Conservation (phyloP, 2,888 invertebrate species). For the Conomelus anceps region DNA sequence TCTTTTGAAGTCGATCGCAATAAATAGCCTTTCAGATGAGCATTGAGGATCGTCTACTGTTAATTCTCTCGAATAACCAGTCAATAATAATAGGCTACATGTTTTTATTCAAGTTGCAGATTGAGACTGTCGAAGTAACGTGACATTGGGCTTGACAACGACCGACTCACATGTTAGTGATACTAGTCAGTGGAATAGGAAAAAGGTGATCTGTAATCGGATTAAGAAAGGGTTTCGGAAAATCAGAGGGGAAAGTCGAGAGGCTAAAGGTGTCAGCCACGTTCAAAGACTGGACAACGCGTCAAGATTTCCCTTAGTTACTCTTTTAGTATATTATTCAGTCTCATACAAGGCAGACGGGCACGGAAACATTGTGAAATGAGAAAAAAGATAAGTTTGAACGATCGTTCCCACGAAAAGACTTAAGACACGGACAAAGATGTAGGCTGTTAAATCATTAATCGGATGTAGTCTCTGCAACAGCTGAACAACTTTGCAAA, state of each 20-base stretch:
- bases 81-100: not conserved
- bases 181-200: not conserved
- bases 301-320: not conserved
- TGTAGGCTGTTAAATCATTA: not conserved
- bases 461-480: not conserved
- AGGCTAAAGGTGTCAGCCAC: not conserved
- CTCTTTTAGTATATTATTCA: not conserved
- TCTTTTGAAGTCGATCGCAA: not conserved
- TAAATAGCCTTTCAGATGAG: not conserved
- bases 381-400: not conserved
- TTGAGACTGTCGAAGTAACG: not conserved
- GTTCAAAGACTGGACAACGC: not conserved
- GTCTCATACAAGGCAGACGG: not conserved
- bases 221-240: not conserved
- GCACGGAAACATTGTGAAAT: not conserved
- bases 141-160: not conserved
- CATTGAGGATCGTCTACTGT: not conserved
- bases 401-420: not conserved
- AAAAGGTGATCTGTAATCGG: not conserved
- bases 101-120: not conserved
- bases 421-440: not conserved
- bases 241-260: not conserved
- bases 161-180: not conserved
- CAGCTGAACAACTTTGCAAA: not conserved
- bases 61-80: not conserved